Percentiles rank a stretch among this genome's conserved stretches.
Conservation (phyloP, 2,888 invertebrate genomes). For the Drosophila anceps region DNA sequence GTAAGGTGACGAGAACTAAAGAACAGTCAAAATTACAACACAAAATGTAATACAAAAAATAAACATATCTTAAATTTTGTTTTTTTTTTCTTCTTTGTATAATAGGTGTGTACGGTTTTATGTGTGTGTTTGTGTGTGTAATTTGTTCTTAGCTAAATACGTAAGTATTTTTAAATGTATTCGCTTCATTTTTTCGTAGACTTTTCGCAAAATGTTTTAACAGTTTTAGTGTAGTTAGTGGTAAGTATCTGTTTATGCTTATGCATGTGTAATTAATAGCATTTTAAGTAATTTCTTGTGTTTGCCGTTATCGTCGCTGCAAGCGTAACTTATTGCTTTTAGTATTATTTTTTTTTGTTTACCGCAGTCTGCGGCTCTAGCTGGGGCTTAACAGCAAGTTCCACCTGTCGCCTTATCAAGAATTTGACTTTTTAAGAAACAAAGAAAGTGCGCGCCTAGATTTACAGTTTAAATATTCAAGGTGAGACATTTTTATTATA, state of each 20-base stretch:
- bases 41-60: slow-evolving; percentile 7
- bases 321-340: slow-evolving; percentile 9
- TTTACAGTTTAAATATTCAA: slow-evolving; percentile 61
- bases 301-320: slow-evolving; percentile 19
- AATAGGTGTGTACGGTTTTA: slow-evolving; percentile 7
- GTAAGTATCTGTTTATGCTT: slow-evolving; percentile 33
- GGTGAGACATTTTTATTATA: slow-evolving; percentile 62
- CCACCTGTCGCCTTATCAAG: slow-evolving; percentile 5
- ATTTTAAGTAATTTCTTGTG: slow-evolving; percentile 60
- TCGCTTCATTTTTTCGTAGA: slow-evolving; percentile 32
- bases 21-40: slow-evolving; percentile 31
- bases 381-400: slow-evolving; percentile 3
- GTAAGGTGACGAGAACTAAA: slow-evolving; percentile 29
- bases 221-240: slow-evolving; percentile 37
- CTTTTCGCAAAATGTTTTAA: slow-evolving; percentile 39
- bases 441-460: slow-evolving; percentile 57
- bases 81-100: slow-evolving; percentile 4
- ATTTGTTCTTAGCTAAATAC: slow-evolving; percentile 56
- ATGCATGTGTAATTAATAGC: slow-evolving; percentile 38
- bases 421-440: slow-evolving; percentile 4
- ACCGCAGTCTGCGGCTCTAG: slow-evolving; percentile 16
- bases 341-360: slow-evolving; percentile 7
- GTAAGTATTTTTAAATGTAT: slow-evolving; percentile 37
- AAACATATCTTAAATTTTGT: background rate
- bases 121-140: slow-evolving; percentile 28